Percentiles rank a stretch among this genome's conserved stretches.
These are phyloP conservation scores for Uria aalge DNA, from an alignment of 2,113 vertebrate species.

Conservation along the genomic window DNA sequence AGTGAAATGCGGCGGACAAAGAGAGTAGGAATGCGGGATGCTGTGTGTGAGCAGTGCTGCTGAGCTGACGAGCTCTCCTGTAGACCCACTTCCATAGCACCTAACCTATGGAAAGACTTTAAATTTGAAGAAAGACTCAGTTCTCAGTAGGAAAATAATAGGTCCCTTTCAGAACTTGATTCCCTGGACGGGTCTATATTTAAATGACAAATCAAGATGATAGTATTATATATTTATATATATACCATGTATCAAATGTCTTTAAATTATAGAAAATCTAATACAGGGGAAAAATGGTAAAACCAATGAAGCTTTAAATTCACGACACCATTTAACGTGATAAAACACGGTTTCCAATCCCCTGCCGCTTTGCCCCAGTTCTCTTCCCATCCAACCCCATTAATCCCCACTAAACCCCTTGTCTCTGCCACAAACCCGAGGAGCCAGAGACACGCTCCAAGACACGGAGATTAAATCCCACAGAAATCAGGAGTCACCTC, in stretches of 20 bases:
- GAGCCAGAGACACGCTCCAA: background rate
- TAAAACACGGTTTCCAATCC: background rate
- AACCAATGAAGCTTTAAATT: background rate
- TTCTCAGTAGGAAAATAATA: background rate
- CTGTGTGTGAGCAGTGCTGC: background rate
- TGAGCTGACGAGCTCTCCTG: background rate
- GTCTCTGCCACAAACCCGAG: background rate
- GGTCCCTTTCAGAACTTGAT: background rate
- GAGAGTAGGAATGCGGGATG: accelerated
- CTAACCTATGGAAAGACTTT: background rate
- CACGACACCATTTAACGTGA: background rate
- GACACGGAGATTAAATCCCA: background rate
- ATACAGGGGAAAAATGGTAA: background rate
- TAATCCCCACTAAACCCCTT: background rate
- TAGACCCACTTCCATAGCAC: background rate
- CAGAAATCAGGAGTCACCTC: background rate
- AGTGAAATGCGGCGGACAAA: background rate
- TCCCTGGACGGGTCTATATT: background rate
- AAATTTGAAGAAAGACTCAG: background rate
- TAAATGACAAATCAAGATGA: background rate
- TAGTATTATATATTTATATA: background rate
- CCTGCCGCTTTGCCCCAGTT: background rate
- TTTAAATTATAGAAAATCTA: background rate
- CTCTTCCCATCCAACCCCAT: background rate
- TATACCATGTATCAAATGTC: background rate